Percentiles rank a stretch among this genome's conserved stretches.
These are phyloP conservation scores for Gymnothorax reevesii DNA, from an alignment of 2,797 vertebrate species.

Conservation along the genomic window DNA sequence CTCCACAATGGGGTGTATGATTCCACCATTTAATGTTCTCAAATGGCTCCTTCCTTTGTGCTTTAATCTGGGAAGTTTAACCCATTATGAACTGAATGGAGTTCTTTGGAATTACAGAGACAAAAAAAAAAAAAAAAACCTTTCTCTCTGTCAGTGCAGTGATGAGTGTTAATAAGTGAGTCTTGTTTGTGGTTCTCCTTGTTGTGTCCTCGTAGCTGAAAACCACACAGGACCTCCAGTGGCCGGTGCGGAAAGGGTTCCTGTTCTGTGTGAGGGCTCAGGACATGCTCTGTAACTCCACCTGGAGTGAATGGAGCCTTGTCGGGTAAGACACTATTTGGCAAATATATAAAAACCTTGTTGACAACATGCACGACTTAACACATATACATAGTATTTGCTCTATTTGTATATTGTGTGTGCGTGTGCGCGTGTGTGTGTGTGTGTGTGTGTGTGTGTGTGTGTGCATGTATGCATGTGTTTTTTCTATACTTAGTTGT, in stretches of 20 bases:
- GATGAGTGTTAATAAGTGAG: no score
- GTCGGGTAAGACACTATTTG: slow-evolving; percentile 52
- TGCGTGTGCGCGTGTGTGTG: not conserved
- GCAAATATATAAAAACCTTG: not conserved
- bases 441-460: not conserved
- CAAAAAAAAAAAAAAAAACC: no score
- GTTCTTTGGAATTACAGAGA: no score
- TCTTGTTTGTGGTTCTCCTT: not conserved
- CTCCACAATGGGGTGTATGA: no score
- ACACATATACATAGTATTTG: not conserved
- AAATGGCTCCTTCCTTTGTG: no score
- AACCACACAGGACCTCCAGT: slow-evolving; percentile 47
- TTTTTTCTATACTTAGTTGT: no score
- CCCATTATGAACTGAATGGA: no score
- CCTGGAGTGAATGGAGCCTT: slow-evolving; percentile 72
- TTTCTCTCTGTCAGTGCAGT: no score
- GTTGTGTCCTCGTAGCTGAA: slow-evolving; percentile 43
- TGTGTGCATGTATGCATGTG: not conserved
- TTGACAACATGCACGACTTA: not conserved
- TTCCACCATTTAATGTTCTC: no score
- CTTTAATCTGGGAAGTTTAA: no score
- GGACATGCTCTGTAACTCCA: slow-evolving; percentile 65
- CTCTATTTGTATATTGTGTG: not conserved
- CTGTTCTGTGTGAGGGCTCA: slow-evolving; percentile 65
- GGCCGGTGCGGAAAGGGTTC: slow-evolving; percentile 48